phyloP scores from a whole-genome alignment of 1,140 invertebrate genomes.

The Lordiphosa mommai region DNA sequence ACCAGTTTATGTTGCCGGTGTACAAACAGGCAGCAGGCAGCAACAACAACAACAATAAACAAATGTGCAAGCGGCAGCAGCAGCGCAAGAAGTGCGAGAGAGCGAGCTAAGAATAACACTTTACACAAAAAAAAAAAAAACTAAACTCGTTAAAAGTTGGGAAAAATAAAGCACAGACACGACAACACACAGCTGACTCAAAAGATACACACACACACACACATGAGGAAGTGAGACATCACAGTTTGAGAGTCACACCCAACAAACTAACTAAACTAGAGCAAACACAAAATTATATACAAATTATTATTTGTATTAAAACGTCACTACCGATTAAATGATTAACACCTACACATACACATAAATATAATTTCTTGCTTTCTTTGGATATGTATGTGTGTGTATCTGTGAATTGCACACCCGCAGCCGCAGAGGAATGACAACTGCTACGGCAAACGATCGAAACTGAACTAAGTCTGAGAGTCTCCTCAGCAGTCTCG shows the following conservation, averaged over 20 bases:
- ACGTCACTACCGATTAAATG: slow-evolving; percentile 43
- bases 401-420: slow-evolving; percentile 20
- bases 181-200: slow-evolving; percentile 70
- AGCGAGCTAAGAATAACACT: slow-evolving; percentile 64
- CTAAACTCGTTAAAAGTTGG: slow-evolving; percentile 68
- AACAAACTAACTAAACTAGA: slow-evolving; percentile 36
- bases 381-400: slow-evolving; percentile 4
- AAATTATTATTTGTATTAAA: slow-evolving; percentile 38
- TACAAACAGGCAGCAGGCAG: slow-evolving; percentile 50
- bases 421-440: slow-evolving; percentile 36
- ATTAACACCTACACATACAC: slow-evolving; percentile 41
- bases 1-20: slow-evolving; percentile 75
- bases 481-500: not conserved
- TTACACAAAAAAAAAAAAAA: slow-evolving; percentile 31
- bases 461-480: slow-evolving; percentile 39
- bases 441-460: slow-evolving; percentile 53
- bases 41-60: slow-evolving; percentile 49
- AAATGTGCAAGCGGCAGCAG: slow-evolving; percentile 70
- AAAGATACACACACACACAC: slow-evolving; percentile 50
- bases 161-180: slow-evolving; percentile 61
- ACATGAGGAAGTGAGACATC: slow-evolving; percentile 25
- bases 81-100: slow-evolving; percentile 36
- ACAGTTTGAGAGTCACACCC: slow-evolving; percentile 15
- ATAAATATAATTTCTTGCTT: slow-evolving; percentile 2
- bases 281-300: slow-evolving; percentile 33